These are phyloP conservation scores for Herminia tarsipennalis DNA, from an alignment of 2,888 invertebrate species.

Conservation along the genomic window DNA sequence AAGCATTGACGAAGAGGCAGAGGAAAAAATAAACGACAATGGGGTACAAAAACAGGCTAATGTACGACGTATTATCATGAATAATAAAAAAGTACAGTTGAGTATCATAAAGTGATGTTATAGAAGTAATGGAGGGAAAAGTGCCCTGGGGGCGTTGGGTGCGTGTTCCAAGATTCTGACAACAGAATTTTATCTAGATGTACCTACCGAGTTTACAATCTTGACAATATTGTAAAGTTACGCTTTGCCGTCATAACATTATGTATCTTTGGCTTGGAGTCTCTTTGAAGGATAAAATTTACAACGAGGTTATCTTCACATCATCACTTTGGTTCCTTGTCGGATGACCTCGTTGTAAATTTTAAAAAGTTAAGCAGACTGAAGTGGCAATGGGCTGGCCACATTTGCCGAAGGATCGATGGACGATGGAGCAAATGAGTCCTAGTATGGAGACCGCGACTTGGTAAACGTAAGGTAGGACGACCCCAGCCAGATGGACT, in stretches of 20 bases:
- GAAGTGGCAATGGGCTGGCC: too few species aligned
- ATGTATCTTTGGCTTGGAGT: neutral
- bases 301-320: too few species aligned
- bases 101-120: constrained; percentile 81
- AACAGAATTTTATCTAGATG: constrained; percentile 34
- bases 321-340: too few species aligned
- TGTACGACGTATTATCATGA: constrained; percentile 78
- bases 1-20: constrained; percentile 47
- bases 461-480: too few species aligned
- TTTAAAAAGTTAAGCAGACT: too few species aligned
- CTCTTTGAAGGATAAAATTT: neutral
- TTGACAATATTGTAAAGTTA: constrained; percentile 24
- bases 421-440: too few species aligned
- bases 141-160: constrained; percentile 58
- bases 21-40: constrained; percentile 51
- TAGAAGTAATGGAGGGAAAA: constrained; percentile 79
- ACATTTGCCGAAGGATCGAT: too few species aligned
- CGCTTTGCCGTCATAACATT: constrained; percentile 6
- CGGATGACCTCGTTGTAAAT: too few species aligned
- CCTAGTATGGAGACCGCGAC: too few species aligned
- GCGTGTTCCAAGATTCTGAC: constrained; percentile 42
- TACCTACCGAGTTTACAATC: constrained; percentile 32
- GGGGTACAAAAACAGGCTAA: constrained; percentile 68
- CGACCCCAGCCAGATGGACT: too few species aligned
- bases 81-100: constrained; percentile 77